These are phyloP conservation scores for Platichthys flesus DNA, from an alignment of 2,113 vertebrate genomes.

Conservation along the genomic window DNA sequence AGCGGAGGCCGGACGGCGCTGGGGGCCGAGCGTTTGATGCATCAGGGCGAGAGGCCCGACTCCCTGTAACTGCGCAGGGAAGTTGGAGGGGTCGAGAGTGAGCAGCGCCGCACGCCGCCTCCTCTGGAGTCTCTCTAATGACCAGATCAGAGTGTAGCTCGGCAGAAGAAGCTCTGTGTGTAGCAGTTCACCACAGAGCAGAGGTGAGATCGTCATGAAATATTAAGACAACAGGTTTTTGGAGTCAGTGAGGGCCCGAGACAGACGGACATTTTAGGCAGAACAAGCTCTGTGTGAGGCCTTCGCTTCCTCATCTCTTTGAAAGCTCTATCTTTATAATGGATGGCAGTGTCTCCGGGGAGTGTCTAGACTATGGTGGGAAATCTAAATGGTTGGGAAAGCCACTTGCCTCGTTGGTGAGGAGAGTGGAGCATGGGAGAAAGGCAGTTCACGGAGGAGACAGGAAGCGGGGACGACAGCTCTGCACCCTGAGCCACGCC, in stretches of 20 bases:
- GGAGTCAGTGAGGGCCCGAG: slow-evolving; percentile 13
- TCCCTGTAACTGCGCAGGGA: background rate
- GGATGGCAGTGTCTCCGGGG: slow-evolving; percentile 67
- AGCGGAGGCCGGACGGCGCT: slow-evolving; percentile 23
- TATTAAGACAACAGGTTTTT: slow-evolving; percentile 55
- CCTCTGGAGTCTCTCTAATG: slow-evolving; percentile 36
- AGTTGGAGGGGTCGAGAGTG: background rate
- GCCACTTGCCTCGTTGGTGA: slow-evolving; percentile 37
- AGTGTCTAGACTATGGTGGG: slow-evolving; percentile 69
- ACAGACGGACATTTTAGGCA: slow-evolving; percentile 64
- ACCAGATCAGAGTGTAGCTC: slow-evolving; percentile 14
- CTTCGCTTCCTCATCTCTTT: slow-evolving; percentile 61
- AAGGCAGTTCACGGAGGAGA: background rate
- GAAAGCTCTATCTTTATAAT: slow-evolving; percentile 71
- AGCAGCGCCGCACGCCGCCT: slow-evolving; percentile 34
- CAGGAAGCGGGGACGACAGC: slow-evolving; percentile 13
- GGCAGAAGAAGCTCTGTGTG: slow-evolving; percentile 31
- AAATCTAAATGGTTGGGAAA: slow-evolving; percentile 66
- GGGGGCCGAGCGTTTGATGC: slow-evolving; percentile 22
- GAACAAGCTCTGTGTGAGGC: slow-evolving; percentile 42
- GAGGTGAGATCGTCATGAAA: slow-evolving; percentile 64
- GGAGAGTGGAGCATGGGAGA: slow-evolving; percentile 21
- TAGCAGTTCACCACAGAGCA: background rate
- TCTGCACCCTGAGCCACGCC: slow-evolving; percentile 15
- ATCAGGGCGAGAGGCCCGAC: slow-evolving; percentile 29